Evolutionary conservation across 2,797 vertebrate species (phyloP), one percentile per base, ranked within the genome.

Genomic region (Diglossa cyanea): DNA sequence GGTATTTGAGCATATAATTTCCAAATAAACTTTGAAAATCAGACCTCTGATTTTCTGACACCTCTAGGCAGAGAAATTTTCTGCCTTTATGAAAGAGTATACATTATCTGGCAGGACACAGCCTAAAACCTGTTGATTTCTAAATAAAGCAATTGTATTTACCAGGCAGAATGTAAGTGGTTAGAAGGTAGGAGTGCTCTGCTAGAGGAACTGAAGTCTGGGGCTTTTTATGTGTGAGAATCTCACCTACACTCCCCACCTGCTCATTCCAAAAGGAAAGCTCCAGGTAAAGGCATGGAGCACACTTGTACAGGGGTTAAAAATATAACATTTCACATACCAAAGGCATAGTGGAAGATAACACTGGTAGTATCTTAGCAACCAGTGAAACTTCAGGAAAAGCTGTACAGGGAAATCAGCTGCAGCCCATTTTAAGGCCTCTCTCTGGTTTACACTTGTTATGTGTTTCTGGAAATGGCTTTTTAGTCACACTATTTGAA

Each of bases 331-430:
- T 72, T 58, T 76, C 50, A 65, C 45, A 74, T 40, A 37, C 21
- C 60, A 62, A 45, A 84, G n/a, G 26, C 39, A 28, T 0, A 76
- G 77, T 37, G 60, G 57, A 84, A 88, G 66, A 63, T 54, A 70
- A 31, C 44, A 17, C 28, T 71, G 72, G 55, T 25, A 51, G 93
- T 96, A 84, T 83, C 93, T 84, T 93, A 93, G 96, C 92, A 96
- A 97, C 93, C 10, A 16, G 35, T 70, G 58, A 88, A 77, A 47
- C 37, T 33, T 15, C 61, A 72, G 78, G 54, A 75, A 31, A 58
- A 48, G 45, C 76, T 58, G 26, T 14, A 12, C 35, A 33, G 62
- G 40, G 55, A 88, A 92, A 90, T 81, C 76, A 78, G 58, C 72
- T 71, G 2, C 1, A 60, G 35, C 14, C 35, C 20, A 13, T 73